Evolutionary conservation across 2,888 invertebrate genomes (phyloP), one percentile per base, ranked within the genome.

Genomic region (Odontothrips loti): DNA sequence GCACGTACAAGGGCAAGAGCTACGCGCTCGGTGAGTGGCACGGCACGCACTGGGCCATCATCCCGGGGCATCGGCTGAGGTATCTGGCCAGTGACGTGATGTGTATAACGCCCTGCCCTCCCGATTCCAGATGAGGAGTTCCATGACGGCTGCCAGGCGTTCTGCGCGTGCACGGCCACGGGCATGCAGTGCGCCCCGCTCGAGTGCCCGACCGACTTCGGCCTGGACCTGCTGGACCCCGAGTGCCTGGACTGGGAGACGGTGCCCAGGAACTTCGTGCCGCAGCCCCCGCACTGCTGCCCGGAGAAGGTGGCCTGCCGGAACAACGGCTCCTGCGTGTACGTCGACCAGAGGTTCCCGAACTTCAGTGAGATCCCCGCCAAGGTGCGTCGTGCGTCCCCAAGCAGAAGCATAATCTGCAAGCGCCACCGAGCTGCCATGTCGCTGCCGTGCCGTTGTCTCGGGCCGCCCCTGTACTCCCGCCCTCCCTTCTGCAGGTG

Each of bases 211-310:
- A 93, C 94, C 0, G 93, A 93, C 84, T 95, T 95, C 83, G 96
- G 95, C 0, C 88, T 95, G n/a, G 96, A 96, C 85, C 91, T 95
- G 11, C 87, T 96, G 79, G 94, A 96, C 85, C 93, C 95, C 0
- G 91, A 93, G 82, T 97, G 96, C 85, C 89, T 96, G 12, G 91
- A 93, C 83, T 96, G 96, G 96, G 95, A 95, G 82, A 93, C 94
- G 0, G 92, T 92, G 34, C 95, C 95, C 0, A 90, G 92, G 0
- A 89, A 92, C 85, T 93, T 93, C 83, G 88, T 89, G 0, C 92
- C 95, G 0, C 89, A 89, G 68, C 92, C 94, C 0, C 96, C 96
- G 0, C 91, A 92, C 84, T 96, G 96, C 86, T 96, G 96, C 85
- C 95, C 95, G 0, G 90, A 95, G 84, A 90, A 93, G 83, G 92